phyloP scores from a whole-genome alignment of 2,113 vertebrate species.

The Sturnus vulgaris region DNA sequence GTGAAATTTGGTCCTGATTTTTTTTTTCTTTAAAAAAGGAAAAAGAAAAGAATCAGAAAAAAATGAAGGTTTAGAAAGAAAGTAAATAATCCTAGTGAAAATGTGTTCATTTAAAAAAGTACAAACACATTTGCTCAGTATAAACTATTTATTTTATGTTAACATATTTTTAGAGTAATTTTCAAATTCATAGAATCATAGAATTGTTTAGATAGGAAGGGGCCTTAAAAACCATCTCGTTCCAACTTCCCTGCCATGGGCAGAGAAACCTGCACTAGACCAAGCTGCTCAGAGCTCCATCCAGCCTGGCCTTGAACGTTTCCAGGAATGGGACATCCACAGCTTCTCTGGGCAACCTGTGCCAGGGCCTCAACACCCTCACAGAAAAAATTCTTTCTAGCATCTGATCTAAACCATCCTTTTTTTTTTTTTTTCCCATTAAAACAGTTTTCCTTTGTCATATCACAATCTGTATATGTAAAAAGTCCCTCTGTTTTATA shows the following conservation, averaged over 20 bases:
- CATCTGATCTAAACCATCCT: neutral
- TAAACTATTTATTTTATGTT: neutral
- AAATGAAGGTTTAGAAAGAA: neutral
- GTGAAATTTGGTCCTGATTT: neutral
- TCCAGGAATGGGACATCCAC: neutral
- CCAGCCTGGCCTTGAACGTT: neutral
- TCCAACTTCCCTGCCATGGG: fast-evolving
- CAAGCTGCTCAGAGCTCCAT: neutral
- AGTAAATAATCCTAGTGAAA: neutral
- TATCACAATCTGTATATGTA: neutral
- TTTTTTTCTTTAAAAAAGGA: neutral
- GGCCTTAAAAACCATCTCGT: fast-evolving
- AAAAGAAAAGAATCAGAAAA: neutral
- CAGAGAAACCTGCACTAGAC: neutral
- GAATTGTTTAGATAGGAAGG: neutral
- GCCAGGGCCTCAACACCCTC: neutral
- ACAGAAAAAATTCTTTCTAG: neutral
- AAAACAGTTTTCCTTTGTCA: neutral
- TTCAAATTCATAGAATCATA: neutral
- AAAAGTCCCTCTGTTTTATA: neutral
- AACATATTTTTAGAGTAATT: neutral
- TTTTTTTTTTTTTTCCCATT: neutral
- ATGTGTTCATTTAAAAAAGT: neutral
- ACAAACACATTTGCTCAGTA: neutral
- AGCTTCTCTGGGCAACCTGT: neutral